Base-by-base conservation (phyloP, 2,113 vertebrate species). In the Romanogobio albipinnatus region DNA sequence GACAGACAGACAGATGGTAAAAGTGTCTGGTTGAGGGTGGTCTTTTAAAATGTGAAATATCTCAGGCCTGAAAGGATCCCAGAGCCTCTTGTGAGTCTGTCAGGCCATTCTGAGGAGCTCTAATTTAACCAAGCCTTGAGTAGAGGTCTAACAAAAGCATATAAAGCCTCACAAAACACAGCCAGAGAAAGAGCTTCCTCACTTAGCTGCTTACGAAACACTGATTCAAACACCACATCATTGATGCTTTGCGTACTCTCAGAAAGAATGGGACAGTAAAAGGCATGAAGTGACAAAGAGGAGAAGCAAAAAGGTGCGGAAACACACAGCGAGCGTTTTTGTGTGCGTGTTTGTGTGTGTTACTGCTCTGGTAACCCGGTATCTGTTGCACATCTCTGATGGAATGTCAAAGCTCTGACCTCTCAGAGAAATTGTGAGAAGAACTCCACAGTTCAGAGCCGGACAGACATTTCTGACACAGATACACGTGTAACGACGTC, bases 321-420 rank as follows among this genome's bases (percentile, higher is more conserved):
- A 15, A 76, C 49, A 75, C 3, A 15, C 45, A 75, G 73, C 29
- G 47, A 51, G 45, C 47, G 15, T 49, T 1, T 53, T 1, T 51
- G 4, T 43, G 53, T 59, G 19, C 43, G 29, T 68, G 64, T 68
- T 1, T 66, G 26, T 36, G 29, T 5, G 13, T 51, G 49, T 51
- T 47, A 24, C 22, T 79, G 56, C 36, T 79, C 76, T 79, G n/a
- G 58, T 79, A 62, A 62, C 77, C 39, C 14, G 10, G 77, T 79
- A 62, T 79, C 39, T 29, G 58, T 79, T 79, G 22, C 77, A 64
- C 59, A 29, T 47, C 39, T 79, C 58, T 79, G 62, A 62, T 61
- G 58, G n/a, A 79, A 79, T 79, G 77, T 62, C 39, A 73, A 79
- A 79, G 77, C 58, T 79, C 58, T 62, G 58, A 62, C 76, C 76